Evolutionary conservation across 2,888 invertebrate species (phyloP).

Genomic region (Chalcis sispes): DNA sequence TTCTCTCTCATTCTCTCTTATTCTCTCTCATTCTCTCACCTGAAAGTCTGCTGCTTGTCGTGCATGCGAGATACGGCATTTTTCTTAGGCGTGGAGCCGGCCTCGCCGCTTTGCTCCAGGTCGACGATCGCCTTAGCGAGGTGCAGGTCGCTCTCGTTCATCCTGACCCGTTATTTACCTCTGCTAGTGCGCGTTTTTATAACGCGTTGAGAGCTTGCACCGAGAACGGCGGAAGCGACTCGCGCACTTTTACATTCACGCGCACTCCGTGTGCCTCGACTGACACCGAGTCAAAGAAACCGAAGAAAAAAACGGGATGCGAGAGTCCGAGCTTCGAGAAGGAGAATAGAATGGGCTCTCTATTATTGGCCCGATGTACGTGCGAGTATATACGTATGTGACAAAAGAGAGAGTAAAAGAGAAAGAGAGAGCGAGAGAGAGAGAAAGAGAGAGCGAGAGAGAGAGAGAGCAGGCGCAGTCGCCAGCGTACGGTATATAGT

Average conservation of each 20-base stretch:
- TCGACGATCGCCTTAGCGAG: constrained; percentile 83
- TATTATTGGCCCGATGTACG: constrained; percentile 43
- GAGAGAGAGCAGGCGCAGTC: neutral
- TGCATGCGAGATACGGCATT: constrained; percentile 80
- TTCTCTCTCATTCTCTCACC: constrained; percentile 60
- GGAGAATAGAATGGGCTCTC: constrained; percentile 3
- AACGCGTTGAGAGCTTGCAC: too few relatives aligned
- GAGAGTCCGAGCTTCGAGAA: neutral
- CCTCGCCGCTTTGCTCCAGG: constrained; percentile 68
- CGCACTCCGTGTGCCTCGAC: neutral
- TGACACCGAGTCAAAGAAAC: neutral
- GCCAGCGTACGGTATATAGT: neutral
- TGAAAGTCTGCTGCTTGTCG: constrained; percentile 82
- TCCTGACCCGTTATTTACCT: constrained; percentile 62
- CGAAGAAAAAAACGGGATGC: neutral
- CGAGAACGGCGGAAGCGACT: neutral
- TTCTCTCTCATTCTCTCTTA: too few relatives aligned
- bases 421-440: neutral
- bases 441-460: neutral
- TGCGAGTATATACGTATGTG: too few relatives aligned
- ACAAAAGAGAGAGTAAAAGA: neutral
- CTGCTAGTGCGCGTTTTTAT: neutral
- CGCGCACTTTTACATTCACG: neutral
- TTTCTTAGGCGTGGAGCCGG: constrained; percentile 78
- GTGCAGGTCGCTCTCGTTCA: constrained; percentile 86